A percentile compares a stretch with the other conserved stretches of the same genome.
These are phyloP conservation scores for Arctopsyche grandis DNA, from an alignment of 1,140 invertebrate genomes.

Conservation along the genomic window DNA sequence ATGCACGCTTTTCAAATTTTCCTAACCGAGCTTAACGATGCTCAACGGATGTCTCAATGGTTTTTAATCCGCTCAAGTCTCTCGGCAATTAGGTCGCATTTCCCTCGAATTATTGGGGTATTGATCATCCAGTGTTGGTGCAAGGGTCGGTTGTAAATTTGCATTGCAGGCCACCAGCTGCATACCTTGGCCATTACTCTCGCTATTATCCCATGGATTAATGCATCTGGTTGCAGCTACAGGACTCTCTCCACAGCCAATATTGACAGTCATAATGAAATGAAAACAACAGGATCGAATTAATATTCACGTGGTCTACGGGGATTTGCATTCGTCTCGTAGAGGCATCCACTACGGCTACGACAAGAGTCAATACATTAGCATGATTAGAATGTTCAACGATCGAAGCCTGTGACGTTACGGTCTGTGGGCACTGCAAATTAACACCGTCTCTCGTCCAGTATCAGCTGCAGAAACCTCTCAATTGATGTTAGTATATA, in stretches of 20 bases:
- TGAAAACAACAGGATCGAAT: constrained; percentile 44
- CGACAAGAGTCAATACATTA: constrained; percentile 46
- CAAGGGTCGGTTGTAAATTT: too few relatives aligned
- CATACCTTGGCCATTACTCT: too few relatives aligned
- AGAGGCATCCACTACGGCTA: not conserved
- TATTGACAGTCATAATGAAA: constrained; percentile 50
- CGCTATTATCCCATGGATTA: too few relatives aligned
- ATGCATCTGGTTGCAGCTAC: too few relatives aligned
- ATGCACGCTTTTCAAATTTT: too few relatives aligned
- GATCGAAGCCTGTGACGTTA: not conserved
- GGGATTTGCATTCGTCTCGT: constrained; percentile 44
- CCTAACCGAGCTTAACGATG: too few relatives aligned
- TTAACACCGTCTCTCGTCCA: not conserved
- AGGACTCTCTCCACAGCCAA: not conserved
- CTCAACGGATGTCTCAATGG: too few relatives aligned
- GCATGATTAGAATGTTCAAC: constrained; percentile 42
- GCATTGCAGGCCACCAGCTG: too few relatives aligned
- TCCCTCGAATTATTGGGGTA: too few relatives aligned
- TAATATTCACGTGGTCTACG: constrained; percentile 41
- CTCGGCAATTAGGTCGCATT: too few relatives aligned
- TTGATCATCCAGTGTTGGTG: too few relatives aligned
- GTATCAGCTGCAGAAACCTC: not conserved
- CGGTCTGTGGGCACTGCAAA: not conserved
- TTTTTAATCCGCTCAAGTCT: too few relatives aligned
- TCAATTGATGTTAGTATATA: not conserved